Evolutionary conservation across 2,797 vertebrate species (phyloP).

Genomic region (Saxicola maurus): DNA sequence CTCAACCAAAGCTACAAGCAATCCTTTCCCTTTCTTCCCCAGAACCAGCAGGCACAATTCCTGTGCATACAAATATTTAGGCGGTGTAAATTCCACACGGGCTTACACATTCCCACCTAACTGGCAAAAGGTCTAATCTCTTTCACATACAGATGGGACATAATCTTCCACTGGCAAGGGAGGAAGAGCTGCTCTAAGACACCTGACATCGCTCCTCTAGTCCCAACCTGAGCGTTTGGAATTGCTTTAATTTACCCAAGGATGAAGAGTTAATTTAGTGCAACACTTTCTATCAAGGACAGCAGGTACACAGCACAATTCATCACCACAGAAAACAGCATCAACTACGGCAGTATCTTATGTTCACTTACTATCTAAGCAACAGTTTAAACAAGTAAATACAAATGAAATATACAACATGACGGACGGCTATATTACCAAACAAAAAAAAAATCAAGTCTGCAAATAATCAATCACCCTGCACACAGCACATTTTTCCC

Average conservation of each 20-base stretch:
- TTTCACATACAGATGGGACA: not conserved
- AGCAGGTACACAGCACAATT: not conserved
- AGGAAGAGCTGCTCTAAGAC: not conserved
- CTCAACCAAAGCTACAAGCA: not conserved
- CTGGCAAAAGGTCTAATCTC: not conserved
- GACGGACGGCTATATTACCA: rapidly evolving
- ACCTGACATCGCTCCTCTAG: not conserved
- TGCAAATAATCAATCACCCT: not conserved
- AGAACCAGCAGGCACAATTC: not conserved
- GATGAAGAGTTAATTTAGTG: not conserved
- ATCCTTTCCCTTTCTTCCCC: not conserved
- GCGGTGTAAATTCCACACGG: rapidly evolving
- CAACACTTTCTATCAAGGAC: not conserved
- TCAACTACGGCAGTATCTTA: not conserved
- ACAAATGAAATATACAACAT: rapidly evolving
- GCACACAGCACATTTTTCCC: not conserved
- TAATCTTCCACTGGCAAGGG: rapidly evolving
- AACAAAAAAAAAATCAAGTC: not conserved
- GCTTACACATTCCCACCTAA: not conserved
- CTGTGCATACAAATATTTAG: not conserved
- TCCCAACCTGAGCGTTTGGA: not conserved
- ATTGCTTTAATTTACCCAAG: not conserved
- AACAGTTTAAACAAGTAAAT: not conserved
- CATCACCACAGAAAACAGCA: not conserved
- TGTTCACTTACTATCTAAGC: not conserved